Base-by-base conservation (phyloP, 2,797 vertebrate species). In the Buceros bicornis region DNA sequence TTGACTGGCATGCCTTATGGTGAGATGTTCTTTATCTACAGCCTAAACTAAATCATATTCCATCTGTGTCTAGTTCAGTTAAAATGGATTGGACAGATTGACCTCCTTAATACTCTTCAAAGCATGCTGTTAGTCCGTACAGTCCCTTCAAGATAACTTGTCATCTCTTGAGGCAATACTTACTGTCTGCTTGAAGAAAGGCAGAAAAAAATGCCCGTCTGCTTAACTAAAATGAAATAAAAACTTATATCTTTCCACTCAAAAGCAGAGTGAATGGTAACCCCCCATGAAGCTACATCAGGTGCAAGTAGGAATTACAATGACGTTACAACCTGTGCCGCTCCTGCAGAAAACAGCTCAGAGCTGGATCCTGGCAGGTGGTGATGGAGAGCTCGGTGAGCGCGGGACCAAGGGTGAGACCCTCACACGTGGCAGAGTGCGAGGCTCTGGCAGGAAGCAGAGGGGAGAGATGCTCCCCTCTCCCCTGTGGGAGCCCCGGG, bases 31-130 rank as follows among this genome's bases (percentile, higher is more conserved):
- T 83, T 89, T 82, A 89, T 89, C 92, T 91, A 28, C 74, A 93
- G 82, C 64, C 93, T 76, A 93, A 93, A 82, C 33, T 61, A 67
- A 71, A 64, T 64, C 79, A 50, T 93, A 91, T 71, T 82, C 84
- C 35, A 53, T 80, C 92, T 96, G 87, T 71, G 67, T 83, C 92
- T 87, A 24, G 74, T 95, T 92, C 87, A 89, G 87, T 95, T 95
- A 89, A 93, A 94, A 87, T 64, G 88, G 93, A 92, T 96, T 78
- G 95, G 92, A 78, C 93, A 92, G 87, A 80, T 31, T 95, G 92
- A 95, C 91, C 89, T 89, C 72, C 79, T 91, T 77, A 87, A 56
- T 85, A 29, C 89, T 95, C 83, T 71, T 85, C 76, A 91, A 82
- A 93, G 84, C 60, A 40, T 10, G 11, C 90, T 92, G 70, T 77